A percentile compares a stretch with the other conserved stretches of the same genome.
Conservation (phyloP, 1,140 invertebrate genomes). For the Bacillus rossius region DNA sequence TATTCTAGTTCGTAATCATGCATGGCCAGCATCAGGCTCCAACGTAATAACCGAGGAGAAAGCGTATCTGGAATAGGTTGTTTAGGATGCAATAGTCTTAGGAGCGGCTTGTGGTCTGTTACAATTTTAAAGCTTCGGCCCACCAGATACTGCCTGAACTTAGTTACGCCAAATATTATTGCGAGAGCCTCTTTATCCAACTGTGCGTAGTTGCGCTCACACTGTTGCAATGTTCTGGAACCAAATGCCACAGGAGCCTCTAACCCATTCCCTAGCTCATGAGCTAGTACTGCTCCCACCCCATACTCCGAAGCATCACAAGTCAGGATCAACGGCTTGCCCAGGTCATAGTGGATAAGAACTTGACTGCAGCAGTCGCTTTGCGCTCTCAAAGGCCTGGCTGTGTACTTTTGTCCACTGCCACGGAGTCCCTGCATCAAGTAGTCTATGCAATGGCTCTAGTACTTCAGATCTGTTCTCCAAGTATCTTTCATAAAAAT, state of each 20-base stretch:
- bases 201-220: slow-evolving; percentile 45
- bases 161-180: slow-evolving; percentile 46
- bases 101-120: slow-evolving; percentile 47
- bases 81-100: slow-evolving; percentile 39
- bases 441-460: slow-evolving; percentile 24
- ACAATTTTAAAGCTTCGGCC: slow-evolving; percentile 43
- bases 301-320: slow-evolving; percentile 42
- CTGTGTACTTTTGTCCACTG: slow-evolving; percentile 20
- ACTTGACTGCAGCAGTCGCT: slow-evolving; percentile 32
- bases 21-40: slow-evolving; percentile 31
- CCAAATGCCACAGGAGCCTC: slow-evolving; percentile 42
- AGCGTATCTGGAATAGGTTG: slow-evolving; percentile 31
- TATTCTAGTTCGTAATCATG: slow-evolving; percentile 37
- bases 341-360: slow-evolving; percentile 36
- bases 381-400: slow-evolving; percentile 30
- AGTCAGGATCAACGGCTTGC: slow-evolving; percentile 36
- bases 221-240: slow-evolving; percentile 38
- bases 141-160: slow-evolving; percentile 48
- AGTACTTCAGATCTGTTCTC: slow-evolving; percentile 26
- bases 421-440: slow-evolving; percentile 25
- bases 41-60: slow-evolving; percentile 34
- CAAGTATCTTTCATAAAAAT: slow-evolving; percentile 28
- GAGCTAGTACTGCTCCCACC: slow-evolving; percentile 22
- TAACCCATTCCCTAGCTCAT: slow-evolving; percentile 26
- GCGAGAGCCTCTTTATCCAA: slow-evolving; percentile 49